Evolutionary conservation across 2,888 invertebrate species (phyloP).

Genomic region (Thymelicus lineola): DNA sequence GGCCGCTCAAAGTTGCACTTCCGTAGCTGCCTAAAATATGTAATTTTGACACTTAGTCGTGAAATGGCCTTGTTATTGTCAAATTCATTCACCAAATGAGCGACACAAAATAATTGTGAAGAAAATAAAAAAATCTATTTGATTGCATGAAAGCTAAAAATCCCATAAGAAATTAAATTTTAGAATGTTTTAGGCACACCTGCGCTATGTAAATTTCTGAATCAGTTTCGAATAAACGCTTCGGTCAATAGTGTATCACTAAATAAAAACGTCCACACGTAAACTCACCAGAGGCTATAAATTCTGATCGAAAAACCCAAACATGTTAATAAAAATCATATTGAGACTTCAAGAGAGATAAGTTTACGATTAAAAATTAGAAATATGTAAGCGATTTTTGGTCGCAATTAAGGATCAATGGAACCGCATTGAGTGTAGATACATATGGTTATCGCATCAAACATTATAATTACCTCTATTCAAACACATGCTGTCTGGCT

Average conservation of each 20-base stretch:
- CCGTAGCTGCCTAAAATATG: slow-evolving; percentile 21
- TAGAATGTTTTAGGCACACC: no score
- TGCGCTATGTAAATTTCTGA: no score
- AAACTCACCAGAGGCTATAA: background rate
- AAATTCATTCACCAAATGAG: background rate
- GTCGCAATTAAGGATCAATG: slow-evolving; percentile 33
- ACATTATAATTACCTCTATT: slow-evolving; percentile 38
- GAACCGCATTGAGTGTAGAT: slow-evolving; percentile 13
- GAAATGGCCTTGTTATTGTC: background rate
- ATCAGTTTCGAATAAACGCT: no score
- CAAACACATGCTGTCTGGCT: slow-evolving; percentile 41
- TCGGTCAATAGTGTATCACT: no score
- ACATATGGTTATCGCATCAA: slow-evolving; percentile 33
- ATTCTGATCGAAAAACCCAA: slow-evolving; percentile 5
- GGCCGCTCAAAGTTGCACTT: slow-evolving; percentile 52
- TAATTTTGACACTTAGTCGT: slow-evolving; percentile 18
- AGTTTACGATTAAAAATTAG: slow-evolving; percentile 18
- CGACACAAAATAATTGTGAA: no score
- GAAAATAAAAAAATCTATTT: no score
- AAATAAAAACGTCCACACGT: background rate
- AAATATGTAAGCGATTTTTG: slow-evolving; percentile 18
- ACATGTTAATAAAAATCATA: slow-evolving; percentile 12
- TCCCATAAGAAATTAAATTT: no score
- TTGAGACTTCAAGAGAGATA: slow-evolving; percentile 12
- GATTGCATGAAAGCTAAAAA: no score